A percentile compares a stretch with the other conserved stretches of the same genome.
Conservation (phyloP, 2,113 vertebrate genomes). For the Gobiocypris rarus region DNA sequence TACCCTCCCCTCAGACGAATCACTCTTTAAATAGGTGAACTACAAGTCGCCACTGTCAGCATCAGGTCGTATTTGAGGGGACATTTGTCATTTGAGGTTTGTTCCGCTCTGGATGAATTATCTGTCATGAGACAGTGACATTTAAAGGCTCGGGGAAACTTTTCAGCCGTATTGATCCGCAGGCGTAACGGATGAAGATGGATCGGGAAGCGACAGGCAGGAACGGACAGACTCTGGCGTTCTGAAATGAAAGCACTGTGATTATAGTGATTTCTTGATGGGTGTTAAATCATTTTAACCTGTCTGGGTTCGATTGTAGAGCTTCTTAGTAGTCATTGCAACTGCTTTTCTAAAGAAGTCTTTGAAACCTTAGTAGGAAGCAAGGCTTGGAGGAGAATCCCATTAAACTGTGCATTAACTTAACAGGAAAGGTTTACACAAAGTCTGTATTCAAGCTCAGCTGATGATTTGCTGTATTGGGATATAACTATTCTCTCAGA, state of each 20-base stretch:
- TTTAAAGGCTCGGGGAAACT: slow-evolving; percentile 30
- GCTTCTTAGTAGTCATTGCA: background rate
- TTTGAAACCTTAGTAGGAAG: background rate
- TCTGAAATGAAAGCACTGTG: background rate
- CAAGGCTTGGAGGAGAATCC: background rate
- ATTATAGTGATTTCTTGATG: background rate
- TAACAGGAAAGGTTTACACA: too few relatives aligned
- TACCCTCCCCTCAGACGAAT: background rate
- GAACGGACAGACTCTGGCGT: background rate
- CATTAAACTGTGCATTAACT: too few relatives aligned
- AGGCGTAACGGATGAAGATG: background rate
- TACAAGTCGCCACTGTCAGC: background rate
- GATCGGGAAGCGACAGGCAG: background rate
- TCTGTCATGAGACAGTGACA: slow-evolving; percentile 4
- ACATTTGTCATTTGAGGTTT: slow-evolving; percentile 23
- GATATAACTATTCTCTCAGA: too few relatives aligned
- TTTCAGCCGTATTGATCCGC: slow-evolving; percentile 12
- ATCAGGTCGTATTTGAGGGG: background rate
- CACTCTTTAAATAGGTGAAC: slow-evolving; percentile 15
- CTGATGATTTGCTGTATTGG: too few relatives aligned
- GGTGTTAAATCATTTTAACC: background rate
- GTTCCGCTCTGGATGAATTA: background rate
- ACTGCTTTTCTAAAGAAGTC: background rate
- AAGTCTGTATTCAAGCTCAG: too few relatives aligned
- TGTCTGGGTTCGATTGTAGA: background rate